A percentile compares a stretch with the other conserved stretches of the same genome.
These are phyloP conservation scores for Microtus obscurus DNA, from an alignment of 2,797 vertebrate genomes.

Conservation along the genomic window DNA sequence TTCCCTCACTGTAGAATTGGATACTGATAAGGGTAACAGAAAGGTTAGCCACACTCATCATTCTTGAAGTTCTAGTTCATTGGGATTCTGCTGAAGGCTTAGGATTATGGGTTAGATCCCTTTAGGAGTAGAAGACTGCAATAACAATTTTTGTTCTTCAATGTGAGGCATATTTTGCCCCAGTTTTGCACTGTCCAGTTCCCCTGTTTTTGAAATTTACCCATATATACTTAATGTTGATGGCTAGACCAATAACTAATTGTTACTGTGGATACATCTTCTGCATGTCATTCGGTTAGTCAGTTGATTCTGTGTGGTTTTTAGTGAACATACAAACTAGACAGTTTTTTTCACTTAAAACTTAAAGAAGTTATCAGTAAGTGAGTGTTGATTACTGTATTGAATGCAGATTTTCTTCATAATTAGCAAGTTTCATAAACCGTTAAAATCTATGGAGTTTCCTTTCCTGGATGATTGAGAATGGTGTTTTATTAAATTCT, in stretches of 20 bases:
- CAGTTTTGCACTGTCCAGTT: slow-evolving; percentile 63
- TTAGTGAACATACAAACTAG: slow-evolving; percentile 32
- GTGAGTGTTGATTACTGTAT: slow-evolving; percentile 36
- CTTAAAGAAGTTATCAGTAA: slow-evolving; percentile 54
- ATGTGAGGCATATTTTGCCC: slow-evolving; percentile 57
- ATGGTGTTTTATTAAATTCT: slow-evolving; percentile 70
- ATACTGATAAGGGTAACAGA: background rate
- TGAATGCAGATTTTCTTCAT: slow-evolving; percentile 51
- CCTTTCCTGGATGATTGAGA: slow-evolving; percentile 58
- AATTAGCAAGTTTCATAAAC: slow-evolving; percentile 61
- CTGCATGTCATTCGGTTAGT: slow-evolving; percentile 17
- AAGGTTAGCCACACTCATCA: slow-evolving; percentile 27
- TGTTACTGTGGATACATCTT: slow-evolving; percentile 46
- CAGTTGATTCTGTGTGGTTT: slow-evolving; percentile 47
- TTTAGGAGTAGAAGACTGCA: slow-evolving; percentile 65
- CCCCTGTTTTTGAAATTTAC: slow-evolving; percentile 58
- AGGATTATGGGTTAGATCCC: slow-evolving; percentile 61
- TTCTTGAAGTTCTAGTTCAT: slow-evolving; percentile 43
- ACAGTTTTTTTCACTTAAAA: slow-evolving; percentile 59
- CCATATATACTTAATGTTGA: slow-evolving; percentile 48
- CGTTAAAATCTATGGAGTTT: slow-evolving; percentile 68
- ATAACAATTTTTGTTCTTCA: slow-evolving; percentile 50
- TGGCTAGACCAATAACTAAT: background rate
- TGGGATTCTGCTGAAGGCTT: slow-evolving; percentile 68
- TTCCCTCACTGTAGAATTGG: slow-evolving; percentile 19